These are phyloP conservation scores for Venusia cambrica DNA, from an alignment of 2,888 invertebrate genomes.

Conservation along the genomic window DNA sequence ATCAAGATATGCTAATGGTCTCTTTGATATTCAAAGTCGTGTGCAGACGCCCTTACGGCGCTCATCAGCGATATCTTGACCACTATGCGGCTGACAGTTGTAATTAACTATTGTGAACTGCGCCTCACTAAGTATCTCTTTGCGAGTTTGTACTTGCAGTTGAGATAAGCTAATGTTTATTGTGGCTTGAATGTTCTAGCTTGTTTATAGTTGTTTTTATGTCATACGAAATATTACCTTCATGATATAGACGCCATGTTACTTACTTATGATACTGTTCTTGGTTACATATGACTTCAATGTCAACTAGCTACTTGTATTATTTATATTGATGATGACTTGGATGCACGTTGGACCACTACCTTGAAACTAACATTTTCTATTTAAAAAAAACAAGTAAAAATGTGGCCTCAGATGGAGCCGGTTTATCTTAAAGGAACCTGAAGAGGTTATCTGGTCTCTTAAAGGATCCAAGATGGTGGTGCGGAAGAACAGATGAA, in stretches of 20 bases:
- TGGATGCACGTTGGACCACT: no score
- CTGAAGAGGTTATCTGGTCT: no score
- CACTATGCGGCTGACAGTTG: constrained; percentile 34
- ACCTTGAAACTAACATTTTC: no score
- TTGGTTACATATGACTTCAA: no score
- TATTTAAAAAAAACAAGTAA: no score
- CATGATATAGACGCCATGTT: background rate
- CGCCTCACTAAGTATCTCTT: constrained; percentile 14
- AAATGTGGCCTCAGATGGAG: no score
- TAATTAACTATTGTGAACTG: constrained; percentile 35
- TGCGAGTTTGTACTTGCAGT: constrained; percentile 14
- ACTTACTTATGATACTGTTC: no score
- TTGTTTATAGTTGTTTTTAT: constrained; percentile 1
- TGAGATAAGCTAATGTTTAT: constrained; percentile 14
- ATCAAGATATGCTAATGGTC: constrained; percentile 64
- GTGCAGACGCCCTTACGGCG: constrained; percentile 44
- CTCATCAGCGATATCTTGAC: constrained; percentile 48
- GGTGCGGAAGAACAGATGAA: no score
- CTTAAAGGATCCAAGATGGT: no score
- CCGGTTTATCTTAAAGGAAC: no score
- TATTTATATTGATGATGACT: no score
- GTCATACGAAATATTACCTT: background rate
- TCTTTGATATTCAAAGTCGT: constrained; percentile 60
- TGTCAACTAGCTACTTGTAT: no score
- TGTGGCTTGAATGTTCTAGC: constrained; percentile 3